Conservation (phyloP, 2,888 invertebrate species). For the Amorpha juglandis region DNA sequence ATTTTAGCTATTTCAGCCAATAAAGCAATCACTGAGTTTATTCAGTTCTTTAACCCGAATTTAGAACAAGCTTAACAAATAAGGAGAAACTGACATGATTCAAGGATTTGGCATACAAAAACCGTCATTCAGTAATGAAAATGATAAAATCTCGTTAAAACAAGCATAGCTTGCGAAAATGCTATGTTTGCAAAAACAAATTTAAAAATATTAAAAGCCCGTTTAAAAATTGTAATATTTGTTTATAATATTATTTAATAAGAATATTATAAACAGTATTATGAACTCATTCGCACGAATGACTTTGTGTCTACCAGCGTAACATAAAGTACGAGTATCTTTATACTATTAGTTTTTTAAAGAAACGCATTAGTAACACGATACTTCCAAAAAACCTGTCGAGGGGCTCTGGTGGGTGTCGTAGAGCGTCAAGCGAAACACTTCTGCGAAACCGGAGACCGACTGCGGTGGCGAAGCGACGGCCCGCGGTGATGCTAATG, state of each 20-base stretch:
- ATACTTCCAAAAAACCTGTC: slow-evolving; percentile 52
- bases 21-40: no score
- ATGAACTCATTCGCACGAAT: not conserved
- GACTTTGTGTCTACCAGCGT: not conserved
- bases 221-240: no score
- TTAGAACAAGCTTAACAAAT: no score
- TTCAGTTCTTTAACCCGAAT: no score
- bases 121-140: no score
- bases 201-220: no score
- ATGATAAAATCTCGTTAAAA: no score
- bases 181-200: not conserved
- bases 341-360: slow-evolving; percentile 20
- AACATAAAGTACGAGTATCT: slow-evolving; percentile 3
- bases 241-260: no score
- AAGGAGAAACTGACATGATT: no score
- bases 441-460: slow-evolving; percentile 78
- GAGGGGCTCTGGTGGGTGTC: slow-evolving; percentile 54
- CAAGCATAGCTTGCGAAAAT: no score
- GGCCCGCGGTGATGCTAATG: slow-evolving; percentile 62
- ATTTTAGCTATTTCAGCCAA: no score
- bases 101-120: no score
- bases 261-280: not conserved
- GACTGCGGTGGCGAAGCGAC: slow-evolving; percentile 42
- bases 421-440: slow-evolving; percentile 74
- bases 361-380: slow-evolving; percentile 35